Conservation (phyloP, 2,888 invertebrate species). For the Nesidiocoris tenuis region DNA sequence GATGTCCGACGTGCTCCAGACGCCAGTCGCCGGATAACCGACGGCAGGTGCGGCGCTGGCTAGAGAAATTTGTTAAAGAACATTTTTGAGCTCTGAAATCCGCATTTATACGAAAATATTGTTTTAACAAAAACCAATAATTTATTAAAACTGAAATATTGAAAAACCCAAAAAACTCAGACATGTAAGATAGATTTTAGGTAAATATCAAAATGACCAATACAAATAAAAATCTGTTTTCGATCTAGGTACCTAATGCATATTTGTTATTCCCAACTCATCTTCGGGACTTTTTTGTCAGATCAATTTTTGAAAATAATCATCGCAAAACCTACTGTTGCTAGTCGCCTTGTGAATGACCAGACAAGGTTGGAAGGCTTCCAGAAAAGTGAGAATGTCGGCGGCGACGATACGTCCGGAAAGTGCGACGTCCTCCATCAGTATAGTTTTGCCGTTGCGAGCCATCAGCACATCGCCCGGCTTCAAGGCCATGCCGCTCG, state of each 20-base stretch:
- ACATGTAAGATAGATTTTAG: too few species aligned
- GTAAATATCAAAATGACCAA: too few species aligned
- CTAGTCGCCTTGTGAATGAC: conserved; percentile 71
- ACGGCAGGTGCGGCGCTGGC: conserved; percentile 55
- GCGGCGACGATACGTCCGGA: conserved; percentile 56
- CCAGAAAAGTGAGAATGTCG: conserved; percentile 56
- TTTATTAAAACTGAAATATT: too few species aligned
- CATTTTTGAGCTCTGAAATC: background rate
- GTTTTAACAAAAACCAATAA: too few species aligned
- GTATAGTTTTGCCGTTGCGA: conserved; percentile 61
- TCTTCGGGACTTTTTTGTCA: too few species aligned
- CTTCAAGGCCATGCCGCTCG: conserved; percentile 43
- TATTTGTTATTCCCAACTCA: too few species aligned
- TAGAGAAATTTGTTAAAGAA: background rate
- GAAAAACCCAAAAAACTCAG: too few species aligned
- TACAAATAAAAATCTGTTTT: too few species aligned
- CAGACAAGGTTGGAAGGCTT: conserved; percentile 62
- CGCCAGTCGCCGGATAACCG: conserved; percentile 60
- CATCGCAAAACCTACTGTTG: conserved; percentile 36
- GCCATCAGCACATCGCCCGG: conserved; percentile 44
- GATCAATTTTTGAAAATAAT: too few species aligned
- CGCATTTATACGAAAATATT: too few species aligned
- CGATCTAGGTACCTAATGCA: too few species aligned
- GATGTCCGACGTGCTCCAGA: conserved; percentile 60
- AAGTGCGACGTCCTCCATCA: conserved; percentile 62